A percentile compares a stretch with the other conserved stretches of the same genome.
Conservation (phyloP, 2,888 invertebrate genomes). For the Synergus gifuensis region DNA sequence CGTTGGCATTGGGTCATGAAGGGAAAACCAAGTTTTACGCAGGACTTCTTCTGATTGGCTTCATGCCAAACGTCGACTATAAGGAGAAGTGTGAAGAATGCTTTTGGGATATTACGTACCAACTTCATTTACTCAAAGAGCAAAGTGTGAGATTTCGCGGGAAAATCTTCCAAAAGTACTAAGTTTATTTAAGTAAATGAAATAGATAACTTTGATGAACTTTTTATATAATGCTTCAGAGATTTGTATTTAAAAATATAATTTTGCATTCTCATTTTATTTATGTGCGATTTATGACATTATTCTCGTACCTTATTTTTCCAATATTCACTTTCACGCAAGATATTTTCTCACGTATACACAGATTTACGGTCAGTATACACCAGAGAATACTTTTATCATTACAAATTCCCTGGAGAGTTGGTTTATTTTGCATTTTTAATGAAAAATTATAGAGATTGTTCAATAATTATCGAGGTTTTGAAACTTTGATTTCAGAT, state of each 20-base stretch:
- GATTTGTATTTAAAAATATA: not conserved
- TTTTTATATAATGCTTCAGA: too few relatives aligned
- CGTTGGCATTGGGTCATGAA: not conserved
- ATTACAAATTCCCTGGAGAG: not conserved
- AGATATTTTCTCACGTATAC: slow-evolving; percentile 11
- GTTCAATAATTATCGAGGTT: not conserved
- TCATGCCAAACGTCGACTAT: slow-evolving; percentile 23
- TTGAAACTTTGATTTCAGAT: slow-evolving; percentile 29
- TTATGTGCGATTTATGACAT: not conserved
- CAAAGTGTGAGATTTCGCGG: slow-evolving; percentile 25
- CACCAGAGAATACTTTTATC: slow-evolving; percentile 27
- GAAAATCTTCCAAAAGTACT: not conserved
- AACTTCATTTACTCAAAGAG: slow-evolving; percentile 16
- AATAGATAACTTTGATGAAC: too few relatives aligned
- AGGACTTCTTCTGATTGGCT: slow-evolving; percentile 27
- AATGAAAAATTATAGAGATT: slow-evolving; percentile 20
- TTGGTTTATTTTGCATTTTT: not conserved
- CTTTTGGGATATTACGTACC: slow-evolving; percentile 26
- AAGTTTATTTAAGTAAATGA: not conserved
- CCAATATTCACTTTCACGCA: slow-evolving; percentile 6
- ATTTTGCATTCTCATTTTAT: not conserved
- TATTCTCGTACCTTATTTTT: slow-evolving; percentile 9
- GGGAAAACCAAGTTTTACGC: not conserved
- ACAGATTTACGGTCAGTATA: slow-evolving; percentile 18
- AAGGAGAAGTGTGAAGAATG: slow-evolving; percentile 33